A percentile compares a stretch with the other conserved stretches of the same genome.
phyloP scores from a whole-genome alignment of 1,140 invertebrate species.

The Archivesica marissinica region DNA sequence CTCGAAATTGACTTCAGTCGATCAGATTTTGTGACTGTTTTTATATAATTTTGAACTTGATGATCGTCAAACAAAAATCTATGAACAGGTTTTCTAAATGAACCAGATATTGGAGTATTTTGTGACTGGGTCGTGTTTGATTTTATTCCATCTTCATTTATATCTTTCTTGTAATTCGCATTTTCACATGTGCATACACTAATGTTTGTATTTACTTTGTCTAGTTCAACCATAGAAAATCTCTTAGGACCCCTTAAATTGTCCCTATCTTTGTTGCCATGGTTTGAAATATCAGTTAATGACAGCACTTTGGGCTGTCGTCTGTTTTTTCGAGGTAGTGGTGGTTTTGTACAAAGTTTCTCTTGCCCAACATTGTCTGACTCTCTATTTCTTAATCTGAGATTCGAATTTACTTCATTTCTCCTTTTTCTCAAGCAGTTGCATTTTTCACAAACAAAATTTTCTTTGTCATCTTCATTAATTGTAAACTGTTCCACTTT shows the following conservation, averaged over 20 bases:
- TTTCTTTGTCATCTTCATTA: slow-evolving; percentile 7
- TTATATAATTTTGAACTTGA: slow-evolving; percentile 31
- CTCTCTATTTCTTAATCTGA: background rate
- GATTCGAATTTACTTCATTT: background rate
- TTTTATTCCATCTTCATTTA: background rate
- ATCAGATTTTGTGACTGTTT: slow-evolving; percentile 27
- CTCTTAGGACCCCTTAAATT: background rate
- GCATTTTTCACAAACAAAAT: background rate
- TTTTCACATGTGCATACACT: background rate
- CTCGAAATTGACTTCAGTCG: slow-evolving; percentile 41
- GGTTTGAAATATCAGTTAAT: slow-evolving; percentile 27
- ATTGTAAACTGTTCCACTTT: background rate
- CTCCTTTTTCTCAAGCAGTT: background rate
- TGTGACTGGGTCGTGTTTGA: background rate
- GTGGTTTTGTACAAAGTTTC: slow-evolving; percentile 37
- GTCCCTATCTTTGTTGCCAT: background rate
- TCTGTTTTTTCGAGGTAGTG: slow-evolving; percentile 30
- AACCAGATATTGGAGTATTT: slow-evolving; percentile 18
- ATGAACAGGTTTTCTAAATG: background rate
- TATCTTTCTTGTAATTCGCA: background rate
- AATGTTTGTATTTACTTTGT: slow-evolving; percentile 1
- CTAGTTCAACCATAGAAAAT: slow-evolving; percentile 17
- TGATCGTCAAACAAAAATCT: slow-evolving; percentile 55
- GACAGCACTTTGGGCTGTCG: slow-evolving; percentile 22
- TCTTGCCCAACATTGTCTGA: background rate